phyloP scores from a whole-genome alignment of 2,888 invertebrate species.

The Phrixothrix hirtus region DNA sequence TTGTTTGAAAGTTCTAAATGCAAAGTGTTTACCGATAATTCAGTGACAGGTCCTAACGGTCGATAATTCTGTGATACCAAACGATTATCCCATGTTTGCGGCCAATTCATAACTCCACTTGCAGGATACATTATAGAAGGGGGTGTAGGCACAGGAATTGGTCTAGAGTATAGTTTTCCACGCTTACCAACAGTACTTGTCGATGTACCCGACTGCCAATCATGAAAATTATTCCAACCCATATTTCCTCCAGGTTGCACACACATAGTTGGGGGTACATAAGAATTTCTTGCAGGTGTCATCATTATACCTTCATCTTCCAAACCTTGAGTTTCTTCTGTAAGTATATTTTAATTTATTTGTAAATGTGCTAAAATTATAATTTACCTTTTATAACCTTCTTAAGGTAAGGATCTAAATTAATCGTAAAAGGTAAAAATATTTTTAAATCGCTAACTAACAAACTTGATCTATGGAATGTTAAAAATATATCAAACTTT shows the following conservation, averaged over 20 bases:
- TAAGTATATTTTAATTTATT: constrained; percentile 28
- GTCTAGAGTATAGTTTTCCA: constrained; percentile 14
- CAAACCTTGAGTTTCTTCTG: constrained; percentile 71
- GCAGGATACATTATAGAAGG: constrained; percentile 43
- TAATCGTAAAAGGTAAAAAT: constrained; percentile 97
- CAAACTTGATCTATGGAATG: constrained; percentile 83
- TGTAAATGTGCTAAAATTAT: neutral
- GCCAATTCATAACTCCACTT: constrained; percentile 48
- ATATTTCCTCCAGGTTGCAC: constrained; percentile 10
- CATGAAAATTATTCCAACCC: constrained; percentile 18
- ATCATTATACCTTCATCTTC: constrained; percentile 61
- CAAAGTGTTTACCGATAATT: constrained; percentile 51
- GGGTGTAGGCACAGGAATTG: neutral
- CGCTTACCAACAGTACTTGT: constrained; percentile 16
- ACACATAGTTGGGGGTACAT: constrained; percentile 31
- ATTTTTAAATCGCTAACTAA: constrained; percentile 88
- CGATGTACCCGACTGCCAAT: too few relatives aligned
- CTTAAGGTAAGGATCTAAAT: constrained; percentile 95
- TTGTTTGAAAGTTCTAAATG: neutral
- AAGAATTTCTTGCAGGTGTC: constrained; percentile 38
- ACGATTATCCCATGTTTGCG: constrained; percentile 51
- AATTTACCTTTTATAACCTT: constrained; percentile 89
- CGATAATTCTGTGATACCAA: constrained; percentile 36
- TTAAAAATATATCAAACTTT: constrained; percentile 90
- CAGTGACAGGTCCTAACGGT: constrained; percentile 54